These are phyloP conservation scores for Motacilla alba DNA, from an alignment of 2,113 vertebrate species.

Conservation along the genomic window DNA sequence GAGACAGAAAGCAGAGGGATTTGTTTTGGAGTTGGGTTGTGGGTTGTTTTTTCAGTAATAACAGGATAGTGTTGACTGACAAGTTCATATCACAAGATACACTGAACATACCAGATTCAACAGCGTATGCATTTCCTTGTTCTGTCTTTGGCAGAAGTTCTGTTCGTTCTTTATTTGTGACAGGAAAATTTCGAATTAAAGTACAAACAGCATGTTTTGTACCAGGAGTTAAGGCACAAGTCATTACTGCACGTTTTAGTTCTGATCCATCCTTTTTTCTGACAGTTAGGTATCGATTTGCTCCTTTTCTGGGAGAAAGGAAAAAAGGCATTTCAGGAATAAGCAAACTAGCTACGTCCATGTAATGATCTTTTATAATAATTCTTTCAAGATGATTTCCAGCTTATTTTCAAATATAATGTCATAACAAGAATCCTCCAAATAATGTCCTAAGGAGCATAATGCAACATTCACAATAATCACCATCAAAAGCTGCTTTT, in stretches of 20 bases:
- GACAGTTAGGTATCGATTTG: constrained; percentile 83
- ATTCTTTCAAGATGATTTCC: background rate
- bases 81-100: background rate
- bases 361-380: background rate
- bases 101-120: constrained; percentile 78
- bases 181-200: constrained; percentile 85
- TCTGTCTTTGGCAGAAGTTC: constrained; percentile 82
- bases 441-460: background rate
- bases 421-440: background rate
- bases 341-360: background rate
- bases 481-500: background rate
- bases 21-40: background rate
- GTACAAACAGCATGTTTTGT: constrained; percentile 72
- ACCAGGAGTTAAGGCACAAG: constrained; percentile 76
- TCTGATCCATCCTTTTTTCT: constrained; percentile 85
- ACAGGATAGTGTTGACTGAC: background rate
- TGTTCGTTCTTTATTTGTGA: constrained; percentile 83
- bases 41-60: background rate
- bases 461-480: background rate
- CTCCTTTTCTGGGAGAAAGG: constrained; percentile 80
- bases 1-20: background rate
- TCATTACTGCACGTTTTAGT: constrained; percentile 72
- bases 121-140: constrained; percentile 64
- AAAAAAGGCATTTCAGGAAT: background rate
- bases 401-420: background rate